phyloP scores from a whole-genome alignment of 2,888 invertebrate species.

The Rhamnusium bicolor region DNA sequence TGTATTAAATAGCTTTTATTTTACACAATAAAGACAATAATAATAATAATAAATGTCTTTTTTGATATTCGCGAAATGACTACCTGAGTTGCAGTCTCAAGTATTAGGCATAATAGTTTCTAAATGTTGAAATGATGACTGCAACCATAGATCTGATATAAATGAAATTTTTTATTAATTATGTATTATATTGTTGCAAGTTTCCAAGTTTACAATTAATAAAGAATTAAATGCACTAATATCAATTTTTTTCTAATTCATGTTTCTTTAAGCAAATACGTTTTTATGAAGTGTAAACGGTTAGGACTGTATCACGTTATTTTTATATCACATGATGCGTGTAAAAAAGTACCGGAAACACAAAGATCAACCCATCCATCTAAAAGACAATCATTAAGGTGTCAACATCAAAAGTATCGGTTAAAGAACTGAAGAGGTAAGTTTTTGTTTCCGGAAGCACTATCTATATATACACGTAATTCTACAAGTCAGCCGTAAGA shows the following conservation, averaged over 20 bases:
- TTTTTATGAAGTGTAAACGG: neutral
- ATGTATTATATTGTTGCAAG: no score
- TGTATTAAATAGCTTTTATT: no score
- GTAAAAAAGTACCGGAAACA: slow-evolving; percentile 48
- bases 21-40: no score
- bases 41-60: no score
- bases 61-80: no score
- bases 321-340: slow-evolving; percentile 29
- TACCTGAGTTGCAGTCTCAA: no score
- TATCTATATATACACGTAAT: slow-evolving; percentile 40
- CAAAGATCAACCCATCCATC: slow-evolving; percentile 37
- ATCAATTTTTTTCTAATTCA: neutral
- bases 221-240: no score
- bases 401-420: slow-evolving; percentile 54
- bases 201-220: no score
- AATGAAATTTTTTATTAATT: no score
- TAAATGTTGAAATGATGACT: no score
- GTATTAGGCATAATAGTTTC: no score
- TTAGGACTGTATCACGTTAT: slow-evolving; percentile 26
- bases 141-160: no score
- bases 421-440: slow-evolving; percentile 34
- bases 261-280: neutral
- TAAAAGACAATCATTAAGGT: slow-evolving; percentile 51
- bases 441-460: slow-evolving; percentile 51
- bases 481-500: slow-evolving; percentile 8